Evolutionary conservation across 1,140 invertebrate species (phyloP), one percentile per base, ranked within the genome.

Genomic region (Globodera ellingtonae): DNA sequence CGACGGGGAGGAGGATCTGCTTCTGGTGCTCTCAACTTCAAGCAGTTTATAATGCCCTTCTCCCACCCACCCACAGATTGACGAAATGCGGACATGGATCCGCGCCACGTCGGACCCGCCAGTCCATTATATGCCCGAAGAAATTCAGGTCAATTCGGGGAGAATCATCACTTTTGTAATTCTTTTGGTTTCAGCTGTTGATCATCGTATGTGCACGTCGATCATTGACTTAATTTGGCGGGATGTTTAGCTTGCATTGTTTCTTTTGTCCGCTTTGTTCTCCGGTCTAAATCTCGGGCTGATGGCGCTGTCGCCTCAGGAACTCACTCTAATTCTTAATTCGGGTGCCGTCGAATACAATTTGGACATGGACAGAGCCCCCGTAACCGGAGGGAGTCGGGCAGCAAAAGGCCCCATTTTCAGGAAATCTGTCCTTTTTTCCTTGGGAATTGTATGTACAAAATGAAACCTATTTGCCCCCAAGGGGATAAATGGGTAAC

Each of bases 231-330:
- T 62, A 18, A 6, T 18, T 62, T 62, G 2, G 4, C 2, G 10
- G 10, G 18, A 0, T 62, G 56, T 62, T 62, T 18, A 62, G 56
- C 18, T 62, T 6, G 18, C 56, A 18, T 94, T 96, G 81, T 91
- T 98, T 18, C 91, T 90, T 69, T 93, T 98, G 80, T 98, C 97
- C 0, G 95, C 95, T 0, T 89, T 97, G 0, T 97, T 97, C 88
- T 96, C 95, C 52, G 97, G 97, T 3, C 91, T 99, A 6, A 99
- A 98, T 90, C 91, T 99, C 4, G 97, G 97, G 6, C 91, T 99
- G 13, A 98, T 99, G 96, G 93, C 96, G 0, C 90, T 99, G 86
- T 82, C 84, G 10, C 84, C 84, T n/a, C 86, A 89, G 15, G 86
- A 87, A 77, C 79, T 87, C 67, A 84, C 76, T 46, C 75, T 87